These are phyloP conservation scores for Orientallactaga sibirica DNA, from an alignment of 2,797 vertebrate genomes.

Conservation along the genomic window DNA sequence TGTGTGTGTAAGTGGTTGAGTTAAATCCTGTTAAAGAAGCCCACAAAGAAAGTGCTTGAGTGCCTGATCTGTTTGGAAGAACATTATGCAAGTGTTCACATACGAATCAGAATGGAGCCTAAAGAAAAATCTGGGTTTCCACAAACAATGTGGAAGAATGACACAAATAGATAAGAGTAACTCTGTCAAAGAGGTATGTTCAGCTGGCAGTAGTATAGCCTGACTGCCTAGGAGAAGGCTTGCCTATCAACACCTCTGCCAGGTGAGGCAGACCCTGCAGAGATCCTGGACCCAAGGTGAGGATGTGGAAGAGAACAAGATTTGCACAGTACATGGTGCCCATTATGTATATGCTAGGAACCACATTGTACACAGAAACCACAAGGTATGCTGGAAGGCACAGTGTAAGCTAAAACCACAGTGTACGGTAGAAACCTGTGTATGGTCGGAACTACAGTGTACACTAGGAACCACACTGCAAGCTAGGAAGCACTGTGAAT, in stretches of 20 bases:
- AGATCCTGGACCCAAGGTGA: background rate
- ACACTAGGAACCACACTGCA: background rate
- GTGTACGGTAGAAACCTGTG: background rate
- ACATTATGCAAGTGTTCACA: background rate
- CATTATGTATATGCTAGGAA: background rate
- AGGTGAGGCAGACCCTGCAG: background rate
- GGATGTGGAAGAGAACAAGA: background rate
- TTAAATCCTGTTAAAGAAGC: background rate
- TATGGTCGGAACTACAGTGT: background rate
- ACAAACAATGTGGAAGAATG: background rate
- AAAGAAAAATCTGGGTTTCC: background rate
- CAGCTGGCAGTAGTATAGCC: background rate
- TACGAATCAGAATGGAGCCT: background rate
- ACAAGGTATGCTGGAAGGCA: background rate
- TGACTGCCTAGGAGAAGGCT: background rate
- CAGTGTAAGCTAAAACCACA: background rate
- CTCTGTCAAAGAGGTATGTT: background rate
- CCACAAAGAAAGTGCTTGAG: background rate
- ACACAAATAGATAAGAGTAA: background rate
- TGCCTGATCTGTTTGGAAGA: background rate
- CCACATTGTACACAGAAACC: background rate
- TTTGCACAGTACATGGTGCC: background rate
- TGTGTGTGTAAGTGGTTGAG: background rate
- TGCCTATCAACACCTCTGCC: background rate
- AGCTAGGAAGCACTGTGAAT: background rate